phyloP scores from a whole-genome alignment of 2,113 vertebrate species.

The Leptocoma aspasia region DNA sequence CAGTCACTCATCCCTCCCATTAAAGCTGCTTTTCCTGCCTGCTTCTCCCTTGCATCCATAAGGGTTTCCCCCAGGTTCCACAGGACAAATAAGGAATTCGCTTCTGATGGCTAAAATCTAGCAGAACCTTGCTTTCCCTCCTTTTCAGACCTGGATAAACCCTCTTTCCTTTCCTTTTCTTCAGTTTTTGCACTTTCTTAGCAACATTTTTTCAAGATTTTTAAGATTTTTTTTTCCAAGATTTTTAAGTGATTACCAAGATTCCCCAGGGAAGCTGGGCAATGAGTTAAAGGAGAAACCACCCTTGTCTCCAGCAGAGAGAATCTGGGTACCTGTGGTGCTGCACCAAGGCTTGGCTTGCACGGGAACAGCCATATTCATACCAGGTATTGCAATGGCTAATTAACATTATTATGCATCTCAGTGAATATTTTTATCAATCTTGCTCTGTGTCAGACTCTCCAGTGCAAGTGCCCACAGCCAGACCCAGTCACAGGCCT shows the following conservation, averaged over 20 bases:
- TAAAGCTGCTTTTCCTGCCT: not conserved
- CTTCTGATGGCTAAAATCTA: not conserved
- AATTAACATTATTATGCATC: not conserved
- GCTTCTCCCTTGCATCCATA: not conserved
- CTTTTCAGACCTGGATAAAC: not conserved
- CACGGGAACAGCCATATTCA: accelerated
- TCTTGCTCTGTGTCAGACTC: not conserved
- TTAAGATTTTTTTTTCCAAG: not conserved
- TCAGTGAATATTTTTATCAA: not conserved
- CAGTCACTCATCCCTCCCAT: not conserved
- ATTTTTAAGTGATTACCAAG: not conserved
- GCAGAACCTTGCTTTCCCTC: not conserved
- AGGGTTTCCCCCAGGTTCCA: not conserved
- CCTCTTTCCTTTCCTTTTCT: not conserved
- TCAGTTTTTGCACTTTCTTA: not conserved
- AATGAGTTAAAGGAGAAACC: not conserved
- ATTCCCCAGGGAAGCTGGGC: not conserved
- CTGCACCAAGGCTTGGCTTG: not conserved
- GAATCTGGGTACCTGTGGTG: not conserved
- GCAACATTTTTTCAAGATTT: not conserved
- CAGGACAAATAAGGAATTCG: not conserved
- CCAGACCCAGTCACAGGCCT: not conserved
- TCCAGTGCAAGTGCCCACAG: not conserved
- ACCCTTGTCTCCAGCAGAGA: not conserved
- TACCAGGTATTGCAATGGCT: not conserved